A percentile compares a stretch with the other conserved stretches of the same genome.
These are phyloP conservation scores for Diuraphis noxia DNA, from an alignment of 1,140 invertebrate species.

Conservation along the genomic window DNA sequence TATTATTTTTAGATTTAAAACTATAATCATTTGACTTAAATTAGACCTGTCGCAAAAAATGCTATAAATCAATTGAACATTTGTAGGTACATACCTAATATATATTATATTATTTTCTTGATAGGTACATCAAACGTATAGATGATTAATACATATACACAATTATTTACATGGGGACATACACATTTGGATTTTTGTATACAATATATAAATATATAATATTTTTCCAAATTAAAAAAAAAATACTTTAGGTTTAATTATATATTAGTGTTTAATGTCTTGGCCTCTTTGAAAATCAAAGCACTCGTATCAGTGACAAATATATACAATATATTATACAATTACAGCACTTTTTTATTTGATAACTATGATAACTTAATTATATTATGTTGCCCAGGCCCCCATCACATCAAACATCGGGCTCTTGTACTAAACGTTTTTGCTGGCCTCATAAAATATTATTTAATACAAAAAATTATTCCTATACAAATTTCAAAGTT, in stretches of 20 bases:
- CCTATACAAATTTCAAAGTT: too few species aligned
- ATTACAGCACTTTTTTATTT: background rate
- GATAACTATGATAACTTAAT: too few species aligned
- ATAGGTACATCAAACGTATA: background rate
- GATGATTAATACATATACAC: background rate
- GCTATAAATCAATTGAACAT: background rate
- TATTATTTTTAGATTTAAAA: conserved; percentile 19
- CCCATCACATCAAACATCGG: too few species aligned
- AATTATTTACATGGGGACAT: background rate
- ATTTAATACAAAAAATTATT: too few species aligned
- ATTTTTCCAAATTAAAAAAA: background rate
- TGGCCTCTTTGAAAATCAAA: background rate
- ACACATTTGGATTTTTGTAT: background rate
- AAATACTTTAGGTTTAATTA: background rate
- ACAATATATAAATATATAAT: background rate
- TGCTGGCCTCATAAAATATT: too few species aligned
- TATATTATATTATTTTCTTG: background rate
- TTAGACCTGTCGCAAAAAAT: background rate
- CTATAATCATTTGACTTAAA: background rate
- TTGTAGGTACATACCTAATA: background rate
- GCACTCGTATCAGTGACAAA: background rate
- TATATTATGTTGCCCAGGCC: too few species aligned
- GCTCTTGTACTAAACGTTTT: too few species aligned
- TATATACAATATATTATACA: background rate
- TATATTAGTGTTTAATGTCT: background rate